Evolutionary conservation across 2,113 vertebrate genomes (phyloP).

Genomic region (Lasiurus cinereus): DNA sequence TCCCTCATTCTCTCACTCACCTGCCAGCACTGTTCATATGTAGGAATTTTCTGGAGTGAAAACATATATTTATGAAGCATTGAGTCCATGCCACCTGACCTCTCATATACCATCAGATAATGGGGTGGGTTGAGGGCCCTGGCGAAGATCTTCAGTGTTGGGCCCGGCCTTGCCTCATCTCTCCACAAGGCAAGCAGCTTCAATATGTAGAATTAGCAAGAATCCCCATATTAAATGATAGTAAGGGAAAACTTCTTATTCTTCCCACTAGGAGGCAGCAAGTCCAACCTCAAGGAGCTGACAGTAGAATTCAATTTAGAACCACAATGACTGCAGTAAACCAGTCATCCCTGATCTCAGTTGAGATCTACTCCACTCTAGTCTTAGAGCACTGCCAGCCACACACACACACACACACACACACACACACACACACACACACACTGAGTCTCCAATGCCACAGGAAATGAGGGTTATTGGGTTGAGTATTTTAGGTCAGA

Average conservation of each 20-base stretch:
- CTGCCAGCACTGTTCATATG: neutral
- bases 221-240: neutral
- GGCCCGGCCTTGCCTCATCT: neutral
- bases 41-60: neutral
- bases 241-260: neutral
- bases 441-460: neutral
- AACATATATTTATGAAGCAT: neutral
- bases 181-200: neutral
- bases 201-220: neutral
- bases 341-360: neutral
- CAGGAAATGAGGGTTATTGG: neutral
- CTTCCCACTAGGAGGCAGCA: conserved; percentile 67
- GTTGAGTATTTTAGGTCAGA: neutral
- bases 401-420: neutral
- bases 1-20: neutral
- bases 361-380: neutral
- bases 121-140: too few species aligned
- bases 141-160: neutral
- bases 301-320: fast-evolving
- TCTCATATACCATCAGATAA: neutral
- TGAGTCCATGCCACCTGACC: neutral
- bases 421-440: too few species aligned
- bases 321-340: neutral
- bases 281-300: neutral
- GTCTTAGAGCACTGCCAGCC: neutral